Conservation (phyloP, 1,140 invertebrate species). For the Chionoecetes opilio region DNA sequence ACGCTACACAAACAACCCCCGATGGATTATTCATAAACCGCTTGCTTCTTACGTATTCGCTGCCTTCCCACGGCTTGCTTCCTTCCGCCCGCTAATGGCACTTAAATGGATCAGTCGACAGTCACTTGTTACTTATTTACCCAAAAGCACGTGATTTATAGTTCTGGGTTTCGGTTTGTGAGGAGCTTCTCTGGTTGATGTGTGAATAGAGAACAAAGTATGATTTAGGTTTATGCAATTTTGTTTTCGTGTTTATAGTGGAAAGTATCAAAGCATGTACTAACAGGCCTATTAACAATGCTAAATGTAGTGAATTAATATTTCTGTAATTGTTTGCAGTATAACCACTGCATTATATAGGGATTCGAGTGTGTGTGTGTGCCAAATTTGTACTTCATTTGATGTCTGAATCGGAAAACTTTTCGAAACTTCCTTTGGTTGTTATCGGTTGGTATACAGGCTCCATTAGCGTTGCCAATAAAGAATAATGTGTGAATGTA, state of each 20-base stretch:
- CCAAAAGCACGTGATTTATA: not conserved
- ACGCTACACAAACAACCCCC: conserved; percentile 52
- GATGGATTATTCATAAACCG: conserved; percentile 32
- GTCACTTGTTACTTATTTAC: conserved; percentile 46
- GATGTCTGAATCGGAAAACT: not conserved
- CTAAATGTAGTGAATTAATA: not conserved
- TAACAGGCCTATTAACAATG: not conserved
- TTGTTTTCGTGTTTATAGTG: not conserved
- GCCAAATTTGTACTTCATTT: not conserved
- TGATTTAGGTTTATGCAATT: not conserved
- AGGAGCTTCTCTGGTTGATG: not conserved
- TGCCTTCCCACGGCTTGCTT: not conserved
- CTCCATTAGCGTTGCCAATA: too few relatives aligned
- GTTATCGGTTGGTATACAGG: too few relatives aligned
- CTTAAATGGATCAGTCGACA: conserved; percentile 1
- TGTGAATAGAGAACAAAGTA: not conserved
- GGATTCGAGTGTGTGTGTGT: not conserved
- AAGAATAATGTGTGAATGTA: too few relatives aligned
- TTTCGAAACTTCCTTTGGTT: too few relatives aligned
- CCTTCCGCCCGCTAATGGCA: not conserved
- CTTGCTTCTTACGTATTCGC: conserved; percentile 45
- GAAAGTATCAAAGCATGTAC: not conserved
- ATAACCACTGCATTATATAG: too few relatives aligned
- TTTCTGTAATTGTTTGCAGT: not conserved
- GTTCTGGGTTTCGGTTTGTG: not conserved